Evolutionary conservation across 2,797 vertebrate genomes (phyloP).

Genomic region (Alouatta caraya): DNA sequence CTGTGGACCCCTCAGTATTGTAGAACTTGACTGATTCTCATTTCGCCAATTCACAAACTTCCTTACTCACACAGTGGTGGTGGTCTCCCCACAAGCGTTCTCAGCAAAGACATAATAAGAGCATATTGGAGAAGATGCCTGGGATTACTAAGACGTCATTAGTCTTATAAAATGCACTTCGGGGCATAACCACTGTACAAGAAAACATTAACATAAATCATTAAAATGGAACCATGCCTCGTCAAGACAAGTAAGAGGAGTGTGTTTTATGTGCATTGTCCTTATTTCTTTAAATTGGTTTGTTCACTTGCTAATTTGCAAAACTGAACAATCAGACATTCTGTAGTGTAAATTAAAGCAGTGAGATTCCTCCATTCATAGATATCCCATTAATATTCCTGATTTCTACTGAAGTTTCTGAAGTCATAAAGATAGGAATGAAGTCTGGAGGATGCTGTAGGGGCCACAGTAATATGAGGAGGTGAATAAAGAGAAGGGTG

Average conservation of each 20-base stretch:
- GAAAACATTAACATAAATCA: slow-evolving; percentile 76
- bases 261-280: slow-evolving; percentile 64
- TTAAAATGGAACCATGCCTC: slow-evolving; percentile 70
- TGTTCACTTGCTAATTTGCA: slow-evolving; percentile 70
- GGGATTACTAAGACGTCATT: slow-evolving; percentile 74
- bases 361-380: slow-evolving; percentile 58
- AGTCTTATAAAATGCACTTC: slow-evolving; percentile 73
- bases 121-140: slow-evolving; percentile 63
- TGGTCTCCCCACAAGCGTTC: slow-evolving; percentile 58
- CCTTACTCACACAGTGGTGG: slow-evolving; percentile 52
- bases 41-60: slow-evolving; percentile 59
- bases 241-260: slow-evolving; percentile 67
- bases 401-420: slow-evolving; percentile 17
- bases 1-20: not conserved
- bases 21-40: slow-evolving; percentile 52
- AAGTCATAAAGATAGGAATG: not conserved
- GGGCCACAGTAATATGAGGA: not conserved
- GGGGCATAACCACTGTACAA: slow-evolving; percentile 71
- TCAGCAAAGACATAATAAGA: slow-evolving; percentile 67
- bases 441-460: not conserved
- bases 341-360: slow-evolving; percentile 37
- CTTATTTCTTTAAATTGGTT: slow-evolving; percentile 68
- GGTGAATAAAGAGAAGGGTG: not conserved
- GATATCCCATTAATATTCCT: slow-evolving; percentile 43
- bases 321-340: slow-evolving; percentile 56